Evolutionary conservation across 2,888 invertebrate species (phyloP), one percentile per base, ranked within the genome.

Genomic region (Euclidia mi): DNA sequence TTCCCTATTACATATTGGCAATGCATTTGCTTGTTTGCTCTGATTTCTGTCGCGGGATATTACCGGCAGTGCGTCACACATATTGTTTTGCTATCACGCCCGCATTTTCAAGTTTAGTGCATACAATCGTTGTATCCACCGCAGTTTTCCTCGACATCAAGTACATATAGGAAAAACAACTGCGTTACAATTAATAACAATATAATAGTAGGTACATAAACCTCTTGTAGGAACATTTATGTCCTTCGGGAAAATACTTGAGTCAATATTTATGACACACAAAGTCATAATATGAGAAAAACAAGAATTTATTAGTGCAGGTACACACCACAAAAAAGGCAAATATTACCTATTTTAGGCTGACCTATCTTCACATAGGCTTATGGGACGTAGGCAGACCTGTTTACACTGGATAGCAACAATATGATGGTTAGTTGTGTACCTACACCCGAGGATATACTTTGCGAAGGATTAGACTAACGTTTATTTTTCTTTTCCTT

Each of bases 121-220:
- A 38, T 20, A 20, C 31, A 0, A 28, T 9, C 20, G 42, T 70
- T 32, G 38, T 40, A 37, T 12, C 42, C 42, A 12, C 15, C 20
- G 6, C 7, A 12, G 37, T 65, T 65, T 65, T 65, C 65, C 71
- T 57, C 51, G 65, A 65, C 35, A 25, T 1, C 25, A n/a, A n/a
- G n/a, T n/a, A n/a, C n/a, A 29, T 41, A 65, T 47, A 65, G 65
- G 58, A 65, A 70, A 65, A 42, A 25, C 4, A 6, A 4, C 7
- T 57, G 38, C 18, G 20, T 48, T 42, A 6, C 28, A 47, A 62
- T 43, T 63, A 15, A 55, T 10, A 9, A 3, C 18, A 55, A 68
- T 49, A 9, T 9, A 25, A n/a, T 15, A 20, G 3, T 28, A 12
- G 47, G 47, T 34, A 50, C 12, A 47, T 46, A 2, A 25, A 3